These are phyloP conservation scores for Pocillopora damicornis DNA, from an alignment of 64 coral and sea anemone genomes.

Conservation along the genomic window DNA sequence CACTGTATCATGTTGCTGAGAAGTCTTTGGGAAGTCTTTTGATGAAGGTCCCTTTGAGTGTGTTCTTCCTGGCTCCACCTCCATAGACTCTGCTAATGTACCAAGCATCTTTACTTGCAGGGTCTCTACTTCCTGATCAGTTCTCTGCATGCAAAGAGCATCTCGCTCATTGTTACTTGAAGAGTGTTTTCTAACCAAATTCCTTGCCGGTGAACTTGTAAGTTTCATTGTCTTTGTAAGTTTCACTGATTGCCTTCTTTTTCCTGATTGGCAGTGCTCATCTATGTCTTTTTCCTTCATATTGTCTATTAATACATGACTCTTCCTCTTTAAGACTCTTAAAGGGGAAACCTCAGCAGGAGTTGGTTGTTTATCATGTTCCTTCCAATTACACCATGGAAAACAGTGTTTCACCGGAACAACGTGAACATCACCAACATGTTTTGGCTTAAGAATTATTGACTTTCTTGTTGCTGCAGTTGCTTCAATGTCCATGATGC, in stretches of 20 bases:
- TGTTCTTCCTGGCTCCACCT: neutral
- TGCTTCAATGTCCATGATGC: neutral
- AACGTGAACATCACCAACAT: neutral
- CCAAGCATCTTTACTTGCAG: neutral
- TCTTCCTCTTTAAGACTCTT: neutral
- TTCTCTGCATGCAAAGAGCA: neutral
- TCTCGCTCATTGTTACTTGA: neutral
- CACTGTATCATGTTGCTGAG: no score
- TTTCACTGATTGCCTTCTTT: slow-evolving; percentile 15
- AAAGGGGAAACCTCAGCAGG: neutral
- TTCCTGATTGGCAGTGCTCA: neutral
- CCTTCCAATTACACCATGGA: neutral
- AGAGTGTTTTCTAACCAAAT: no score
- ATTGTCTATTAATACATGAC: neutral
- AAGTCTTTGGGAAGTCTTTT: neutral
- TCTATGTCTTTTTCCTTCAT: neutral
- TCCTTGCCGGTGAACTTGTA: no score
- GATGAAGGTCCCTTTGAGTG: neutral
- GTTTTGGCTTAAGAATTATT: neutral
- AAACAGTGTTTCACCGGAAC: neutral
- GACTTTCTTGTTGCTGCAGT: neutral
- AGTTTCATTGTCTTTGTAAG: neutral
- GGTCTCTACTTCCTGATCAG: neutral
- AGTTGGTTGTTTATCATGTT: neutral
- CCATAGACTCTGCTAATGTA: no score